Conservation (phyloP, 2,797 vertebrate species). For the Mormyrops boulengeri region DNA sequence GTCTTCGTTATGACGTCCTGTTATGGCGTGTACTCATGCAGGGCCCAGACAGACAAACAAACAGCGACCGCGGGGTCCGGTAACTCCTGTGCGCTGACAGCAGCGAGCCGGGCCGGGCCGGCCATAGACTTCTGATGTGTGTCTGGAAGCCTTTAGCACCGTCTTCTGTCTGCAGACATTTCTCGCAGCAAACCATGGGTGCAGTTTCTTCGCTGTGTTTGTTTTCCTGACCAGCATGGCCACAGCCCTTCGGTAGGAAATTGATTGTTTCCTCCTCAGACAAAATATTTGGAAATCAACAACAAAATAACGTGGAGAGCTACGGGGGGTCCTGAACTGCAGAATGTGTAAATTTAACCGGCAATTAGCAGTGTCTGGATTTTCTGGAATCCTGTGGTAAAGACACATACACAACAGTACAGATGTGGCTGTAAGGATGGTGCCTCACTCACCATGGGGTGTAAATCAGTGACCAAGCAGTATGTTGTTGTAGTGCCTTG, state of each 20-base stretch:
- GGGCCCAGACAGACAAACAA: constrained; percentile 42
- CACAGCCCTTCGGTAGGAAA: constrained; percentile 41
- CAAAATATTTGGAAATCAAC: constrained; percentile 61
- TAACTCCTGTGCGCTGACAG: constrained; percentile 22
- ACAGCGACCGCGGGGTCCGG: constrained; percentile 12
- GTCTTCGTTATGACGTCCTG: constrained; percentile 43
- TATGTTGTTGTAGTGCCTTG: background rate
- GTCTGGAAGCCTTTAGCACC: constrained; percentile 36
- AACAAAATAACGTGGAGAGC: constrained; percentile 43
- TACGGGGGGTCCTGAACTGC: constrained; percentile 7
- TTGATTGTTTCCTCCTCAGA: constrained; percentile 60
- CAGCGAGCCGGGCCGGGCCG: constrained; percentile 1
- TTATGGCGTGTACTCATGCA: constrained; percentile 51
- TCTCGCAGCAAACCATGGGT: constrained; percentile 39
- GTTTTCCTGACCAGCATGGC: constrained; percentile 35
- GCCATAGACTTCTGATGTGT: constrained; percentile 14
- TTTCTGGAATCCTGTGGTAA: constrained; percentile 42
- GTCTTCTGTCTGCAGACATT: constrained; percentile 44
- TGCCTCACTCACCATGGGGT: background rate
- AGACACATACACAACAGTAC: constrained; percentile 26
- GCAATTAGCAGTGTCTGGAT: constrained; percentile 53
- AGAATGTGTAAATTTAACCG: constrained; percentile 43
- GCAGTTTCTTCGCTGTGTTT: constrained; percentile 33
- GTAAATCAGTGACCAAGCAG: background rate
- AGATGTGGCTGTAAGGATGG: background rate